Evolutionary conservation across 2,113 vertebrate species (phyloP).

Genomic region (Carlito syrichta): DNA sequence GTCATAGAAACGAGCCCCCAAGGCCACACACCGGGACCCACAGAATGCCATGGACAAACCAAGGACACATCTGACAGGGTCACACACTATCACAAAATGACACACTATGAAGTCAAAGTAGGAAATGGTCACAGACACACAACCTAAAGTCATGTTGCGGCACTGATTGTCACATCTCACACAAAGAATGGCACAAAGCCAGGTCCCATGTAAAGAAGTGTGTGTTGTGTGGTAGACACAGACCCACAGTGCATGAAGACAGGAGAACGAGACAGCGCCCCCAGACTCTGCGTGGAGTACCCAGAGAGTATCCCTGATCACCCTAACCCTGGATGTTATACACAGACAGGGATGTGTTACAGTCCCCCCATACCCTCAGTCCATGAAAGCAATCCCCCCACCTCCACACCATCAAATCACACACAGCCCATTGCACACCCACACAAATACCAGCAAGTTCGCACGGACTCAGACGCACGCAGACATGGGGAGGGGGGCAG

Average conservation of each 20-base stretch:
- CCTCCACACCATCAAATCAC: neutral
- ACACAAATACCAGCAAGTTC: neutral
- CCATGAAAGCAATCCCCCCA: neutral
- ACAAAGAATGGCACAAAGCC: neutral
- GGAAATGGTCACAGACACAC: neutral
- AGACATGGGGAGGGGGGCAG: neutral
- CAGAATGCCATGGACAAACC: neutral
- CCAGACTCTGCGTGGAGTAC: neutral
- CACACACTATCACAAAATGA: neutral
- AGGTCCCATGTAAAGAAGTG: neutral
- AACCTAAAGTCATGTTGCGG: neutral
- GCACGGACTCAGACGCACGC: neutral
- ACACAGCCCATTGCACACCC: neutral
- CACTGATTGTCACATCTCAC: neutral
- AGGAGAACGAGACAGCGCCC: neutral
- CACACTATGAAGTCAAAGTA: neutral
- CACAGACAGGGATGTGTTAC: neutral
- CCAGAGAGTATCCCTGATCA: neutral
- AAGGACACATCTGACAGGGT: neutral
- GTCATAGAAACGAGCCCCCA: neutral
- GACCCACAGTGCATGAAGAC: neutral
- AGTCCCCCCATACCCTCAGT: neutral
- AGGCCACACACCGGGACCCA: neutral
- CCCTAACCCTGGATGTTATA: neutral
- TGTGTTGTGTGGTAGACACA: neutral